Evolutionary conservation across 2,888 invertebrate genomes (phyloP).

Genomic region (Synergus itoensis): DNA sequence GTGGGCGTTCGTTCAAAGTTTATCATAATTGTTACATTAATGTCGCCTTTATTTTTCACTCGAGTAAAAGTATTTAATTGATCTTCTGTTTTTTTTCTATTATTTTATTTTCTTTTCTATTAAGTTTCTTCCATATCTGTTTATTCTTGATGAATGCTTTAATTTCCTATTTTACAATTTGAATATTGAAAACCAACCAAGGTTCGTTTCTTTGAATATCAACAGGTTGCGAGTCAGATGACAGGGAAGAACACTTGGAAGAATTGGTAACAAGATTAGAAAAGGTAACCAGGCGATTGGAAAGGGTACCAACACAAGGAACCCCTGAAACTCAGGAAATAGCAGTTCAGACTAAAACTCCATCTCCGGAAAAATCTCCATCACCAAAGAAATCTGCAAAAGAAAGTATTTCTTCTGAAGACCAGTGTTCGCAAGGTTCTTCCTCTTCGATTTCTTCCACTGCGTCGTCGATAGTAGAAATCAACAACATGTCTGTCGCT

Average conservation of each 20-base stretch:
- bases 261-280: slow-evolving; percentile 87
- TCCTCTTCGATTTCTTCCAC: slow-evolving; percentile 63
- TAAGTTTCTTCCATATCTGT: neutral
- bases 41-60: neutral
- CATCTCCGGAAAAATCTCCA: slow-evolving; percentile 67
- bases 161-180: neutral
- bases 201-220: slow-evolving; percentile 26
- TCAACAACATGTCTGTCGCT: slow-evolving; percentile 85
- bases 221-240: slow-evolving; percentile 70
- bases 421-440: slow-evolving; percentile 56
- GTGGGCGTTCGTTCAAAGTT: slow-evolving; percentile 27
- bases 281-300: slow-evolving; percentile 86
- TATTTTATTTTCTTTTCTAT: too few species aligned
- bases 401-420: slow-evolving; percentile 53
- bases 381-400: slow-evolving; percentile 63
- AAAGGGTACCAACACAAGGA: slow-evolving; percentile 75
- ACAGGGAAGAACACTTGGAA: slow-evolving; percentile 81
- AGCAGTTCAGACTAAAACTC: slow-evolving; percentile 70
- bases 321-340: slow-evolving; percentile 59
- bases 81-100: neutral
- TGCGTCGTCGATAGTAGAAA: slow-evolving; percentile 62
- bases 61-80: neutral
- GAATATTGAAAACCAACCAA: slow-evolving; percentile 10
- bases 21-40: neutral
- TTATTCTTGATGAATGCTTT: neutral